A percentile compares a stretch with the other conserved stretches of the same genome.
phyloP scores from a whole-genome alignment of 2,888 invertebrate genomes.

The Hypselothyrea guttata region DNA sequence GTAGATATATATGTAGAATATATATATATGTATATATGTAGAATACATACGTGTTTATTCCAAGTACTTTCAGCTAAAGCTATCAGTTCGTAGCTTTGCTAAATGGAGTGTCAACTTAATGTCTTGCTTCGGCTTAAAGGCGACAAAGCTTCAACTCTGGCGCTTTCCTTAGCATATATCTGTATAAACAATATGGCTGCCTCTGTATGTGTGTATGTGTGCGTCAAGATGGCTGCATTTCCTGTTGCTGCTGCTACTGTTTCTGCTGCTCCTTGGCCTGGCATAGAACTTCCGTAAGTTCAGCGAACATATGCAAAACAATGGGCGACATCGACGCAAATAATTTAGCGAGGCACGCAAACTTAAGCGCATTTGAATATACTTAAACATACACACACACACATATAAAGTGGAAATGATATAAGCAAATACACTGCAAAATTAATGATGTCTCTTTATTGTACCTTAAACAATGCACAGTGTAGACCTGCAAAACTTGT shows the following conservation, averaged over 20 bases:
- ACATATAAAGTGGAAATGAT: too few relatives aligned
- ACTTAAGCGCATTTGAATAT: constrained; percentile 27
- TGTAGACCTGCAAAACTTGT: too few relatives aligned
- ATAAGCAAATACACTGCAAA: too few relatives aligned
- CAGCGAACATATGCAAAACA: constrained; percentile 42
- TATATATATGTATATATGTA: too few relatives aligned
- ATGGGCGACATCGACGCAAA: constrained; percentile 39
- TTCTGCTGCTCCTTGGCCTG: constrained; percentile 40
- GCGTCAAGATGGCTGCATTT: constrained; percentile 53
- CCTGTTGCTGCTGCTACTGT: constrained; percentile 37
- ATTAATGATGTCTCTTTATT: too few relatives aligned
- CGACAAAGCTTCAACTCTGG: constrained; percentile 25
- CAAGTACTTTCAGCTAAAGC: constrained; percentile 3
- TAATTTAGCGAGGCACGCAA: constrained; percentile 23
- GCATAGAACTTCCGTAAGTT: constrained; percentile 35
- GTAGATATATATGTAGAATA: too few relatives aligned
- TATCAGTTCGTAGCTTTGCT: constrained; percentile 9
- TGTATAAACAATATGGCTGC: constrained; percentile 1
- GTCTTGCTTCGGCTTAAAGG: constrained; percentile 33
- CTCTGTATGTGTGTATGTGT: constrained; percentile 9
- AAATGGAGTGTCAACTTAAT: constrained; percentile 33
- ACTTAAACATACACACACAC: background rate
- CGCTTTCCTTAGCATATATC: background rate
- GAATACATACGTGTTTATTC: background rate
- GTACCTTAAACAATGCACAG: too few relatives aligned